Evolutionary conservation across 1,140 invertebrate genomes (phyloP).

Genomic region (Sarcophaga peregrina): DNA sequence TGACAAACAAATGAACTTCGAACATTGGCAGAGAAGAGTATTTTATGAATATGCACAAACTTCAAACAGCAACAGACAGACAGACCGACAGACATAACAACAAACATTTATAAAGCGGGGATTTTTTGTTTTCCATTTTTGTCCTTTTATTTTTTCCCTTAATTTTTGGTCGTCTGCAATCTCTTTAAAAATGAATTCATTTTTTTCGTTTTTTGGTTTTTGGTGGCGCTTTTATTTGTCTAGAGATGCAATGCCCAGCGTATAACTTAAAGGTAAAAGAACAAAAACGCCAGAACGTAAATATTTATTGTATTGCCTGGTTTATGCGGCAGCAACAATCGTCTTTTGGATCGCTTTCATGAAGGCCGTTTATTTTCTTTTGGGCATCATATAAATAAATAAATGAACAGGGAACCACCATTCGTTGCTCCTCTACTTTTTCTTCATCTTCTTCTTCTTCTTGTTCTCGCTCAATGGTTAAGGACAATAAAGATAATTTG

Average conservation of each 20-base stretch:
- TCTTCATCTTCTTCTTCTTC: neutral
- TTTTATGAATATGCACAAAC: constrained; percentile 5
- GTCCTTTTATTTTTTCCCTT: no score
- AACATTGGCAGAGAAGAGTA: neutral
- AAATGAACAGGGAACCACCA: neutral
- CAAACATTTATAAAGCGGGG: no score
- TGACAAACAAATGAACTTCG: constrained; percentile 7
- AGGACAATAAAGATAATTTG: neutral
- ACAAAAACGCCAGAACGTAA: neutral
- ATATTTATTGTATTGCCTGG: constrained; percentile 5
- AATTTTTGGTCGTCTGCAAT: no score
- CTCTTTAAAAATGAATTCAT: no score
- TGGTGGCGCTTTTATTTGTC: constrained; percentile 8
- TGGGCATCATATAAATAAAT: constrained; percentile 14
- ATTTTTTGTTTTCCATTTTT: no score
- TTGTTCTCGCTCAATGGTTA: neutral
- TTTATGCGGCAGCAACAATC: neutral
- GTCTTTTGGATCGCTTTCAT: neutral
- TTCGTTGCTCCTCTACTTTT: neutral
- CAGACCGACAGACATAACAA: no score
- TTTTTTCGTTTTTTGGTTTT: no score
- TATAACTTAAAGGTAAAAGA: neutral
- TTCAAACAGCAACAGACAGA: no score
- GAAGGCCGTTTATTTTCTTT: constrained; percentile 22
- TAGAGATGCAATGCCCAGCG: neutral